Percentiles rank a stretch among this genome's conserved stretches.
Evolutionary conservation across 2,113 vertebrate species (phyloP).

Genomic region (Zapus hudsonius): DNA sequence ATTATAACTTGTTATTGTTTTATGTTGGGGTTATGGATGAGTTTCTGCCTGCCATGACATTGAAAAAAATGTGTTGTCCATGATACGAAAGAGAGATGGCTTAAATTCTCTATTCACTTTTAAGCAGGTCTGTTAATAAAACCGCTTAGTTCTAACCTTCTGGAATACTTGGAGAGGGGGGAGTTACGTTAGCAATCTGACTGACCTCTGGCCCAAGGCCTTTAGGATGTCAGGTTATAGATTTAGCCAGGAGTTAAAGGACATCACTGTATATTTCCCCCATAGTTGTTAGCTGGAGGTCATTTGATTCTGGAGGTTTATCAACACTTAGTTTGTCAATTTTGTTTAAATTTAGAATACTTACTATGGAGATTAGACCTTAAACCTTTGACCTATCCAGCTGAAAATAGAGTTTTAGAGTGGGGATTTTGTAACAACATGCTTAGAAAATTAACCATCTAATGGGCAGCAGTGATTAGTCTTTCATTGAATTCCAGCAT

Average conservation of each 20-base stretch:
- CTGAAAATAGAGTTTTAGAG: conserved; percentile 10
- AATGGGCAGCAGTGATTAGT: conserved; percentile 22
- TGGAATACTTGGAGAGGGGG: neutral
- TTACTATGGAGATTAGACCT: conserved; percentile 22
- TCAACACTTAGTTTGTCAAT: conserved; percentile 50
- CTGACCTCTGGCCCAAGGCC: neutral
- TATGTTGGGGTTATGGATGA: neutral
- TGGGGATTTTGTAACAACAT: neutral
- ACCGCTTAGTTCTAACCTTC: conserved; percentile 5
- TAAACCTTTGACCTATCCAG: neutral
- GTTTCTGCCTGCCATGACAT: neutral
- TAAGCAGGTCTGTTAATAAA: conserved; percentile 37
- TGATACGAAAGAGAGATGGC: neutral
- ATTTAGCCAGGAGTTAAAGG: neutral
- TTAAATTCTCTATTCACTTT: conserved; percentile 34
- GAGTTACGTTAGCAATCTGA: conserved; percentile 9
- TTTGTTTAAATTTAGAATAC: conserved; percentile 61
- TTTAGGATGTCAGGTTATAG: conserved; percentile 34
- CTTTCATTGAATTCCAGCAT: conserved; percentile 41
- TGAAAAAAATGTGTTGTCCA: neutral
- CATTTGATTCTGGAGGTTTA: conserved; percentile 36
- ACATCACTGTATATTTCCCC: neutral
- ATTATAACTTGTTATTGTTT: neutral
- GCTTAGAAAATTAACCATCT: conserved; percentile 45
- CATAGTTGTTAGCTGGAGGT: neutral